These are phyloP conservation scores for Sparidentex hasta DNA, from an alignment of 2,797 vertebrate genomes.

Conservation along the genomic window DNA sequence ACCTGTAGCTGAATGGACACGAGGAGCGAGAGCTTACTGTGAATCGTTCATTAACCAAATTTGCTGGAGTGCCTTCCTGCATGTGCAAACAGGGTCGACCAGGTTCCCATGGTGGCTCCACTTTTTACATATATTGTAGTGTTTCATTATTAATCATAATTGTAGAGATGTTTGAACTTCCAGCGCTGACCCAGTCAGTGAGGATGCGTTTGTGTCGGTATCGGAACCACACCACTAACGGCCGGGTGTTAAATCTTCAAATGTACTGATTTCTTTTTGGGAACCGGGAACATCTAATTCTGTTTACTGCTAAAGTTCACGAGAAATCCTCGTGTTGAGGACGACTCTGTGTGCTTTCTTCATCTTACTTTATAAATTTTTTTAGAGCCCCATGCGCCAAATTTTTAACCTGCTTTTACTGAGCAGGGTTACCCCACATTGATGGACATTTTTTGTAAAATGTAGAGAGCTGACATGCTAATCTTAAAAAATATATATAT, in stretches of 20 bases:
- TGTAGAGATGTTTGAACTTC: background rate
- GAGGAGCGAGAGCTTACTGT: constrained; percentile 56
- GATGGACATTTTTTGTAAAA: background rate
- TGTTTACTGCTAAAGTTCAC: background rate
- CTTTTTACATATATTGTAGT: constrained; percentile 1
- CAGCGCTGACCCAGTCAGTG: background rate
- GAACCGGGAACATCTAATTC: background rate
- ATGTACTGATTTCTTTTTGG: background rate
- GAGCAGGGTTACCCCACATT: background rate
- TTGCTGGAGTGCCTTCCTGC: constrained; percentile 78
- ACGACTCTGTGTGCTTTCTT: background rate
- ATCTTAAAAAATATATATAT: background rate
- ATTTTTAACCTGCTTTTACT: background rate
- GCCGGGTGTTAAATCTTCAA: background rate
- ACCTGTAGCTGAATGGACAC: constrained; percentile 28
- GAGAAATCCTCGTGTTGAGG: background rate
- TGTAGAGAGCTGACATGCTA: background rate
- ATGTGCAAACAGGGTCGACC: constrained; percentile 48
- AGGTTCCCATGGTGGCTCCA: constrained; percentile 3
- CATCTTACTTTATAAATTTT: background rate
- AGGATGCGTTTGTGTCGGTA: background rate
- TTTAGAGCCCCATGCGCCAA: background rate
- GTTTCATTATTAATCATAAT: background rate
- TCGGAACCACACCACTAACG: background rate
- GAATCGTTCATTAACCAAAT: constrained; percentile 69